Evolutionary conservation across 2,113 vertebrate species (phyloP), one percentile per base, ranked within the genome.

Genomic region (Megaleporinus macrocephalus): DNA sequence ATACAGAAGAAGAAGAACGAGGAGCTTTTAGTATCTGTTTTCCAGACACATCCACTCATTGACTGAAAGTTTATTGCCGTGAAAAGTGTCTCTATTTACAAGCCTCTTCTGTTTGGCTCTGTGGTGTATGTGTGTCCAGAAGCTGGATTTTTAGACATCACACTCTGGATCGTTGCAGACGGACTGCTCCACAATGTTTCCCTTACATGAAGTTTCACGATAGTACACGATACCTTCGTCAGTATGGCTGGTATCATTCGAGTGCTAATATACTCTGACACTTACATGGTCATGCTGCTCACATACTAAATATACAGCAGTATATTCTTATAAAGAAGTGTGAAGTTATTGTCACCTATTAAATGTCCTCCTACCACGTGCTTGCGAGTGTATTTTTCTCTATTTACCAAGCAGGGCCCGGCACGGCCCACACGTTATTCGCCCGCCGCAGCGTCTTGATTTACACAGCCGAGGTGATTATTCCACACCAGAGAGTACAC

Each of bases 381-480:
- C 29, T 57, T 29, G 30, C 5, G 61, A 24, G 33, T 76, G 49
- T 1, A 22, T 80, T 73, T 3, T 73, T 18, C 22, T 33, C 15
- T 41, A 59, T 29, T 79, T 20, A 47, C 14, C 4, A 61, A 79
- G 26, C 53, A 59, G 27, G 65, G 33, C 27, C n/a, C n/a, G 71
- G 26, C 53, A 33, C n/a, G 0, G 51, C 65, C 13, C 27, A 73
- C 18, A 65, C 2, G 63, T 44, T 73, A n/a, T 61, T 14, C 6
- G 53, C 51, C 70, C 51, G 29, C 62, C 80, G 68, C 80, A 55
- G 51, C 14, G 61, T 30, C 80, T 79, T 74, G 79, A 85, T 75
- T 82, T 74, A 74, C 53, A 74, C 66, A 63, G 55, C 26, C 33
- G 72, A 71, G 68, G 27, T 78, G 84, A 82, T 76, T 68, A 79